phyloP scores from a whole-genome alignment of 1,140 invertebrate genomes.

The Dendrolimus punctatus region DNA sequence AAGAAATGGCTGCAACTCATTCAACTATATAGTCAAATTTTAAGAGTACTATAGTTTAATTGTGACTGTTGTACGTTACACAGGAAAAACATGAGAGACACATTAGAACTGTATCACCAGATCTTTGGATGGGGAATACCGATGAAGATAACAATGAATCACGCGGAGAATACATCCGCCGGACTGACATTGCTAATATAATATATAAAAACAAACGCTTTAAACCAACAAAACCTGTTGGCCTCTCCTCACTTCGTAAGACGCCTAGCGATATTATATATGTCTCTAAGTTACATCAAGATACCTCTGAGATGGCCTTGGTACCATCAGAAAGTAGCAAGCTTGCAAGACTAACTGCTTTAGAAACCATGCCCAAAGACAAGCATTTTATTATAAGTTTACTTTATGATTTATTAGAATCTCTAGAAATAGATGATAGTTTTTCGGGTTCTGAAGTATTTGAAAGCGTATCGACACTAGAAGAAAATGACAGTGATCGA shows the following conservation, averaged over 20 bases:
- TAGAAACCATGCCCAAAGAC: slow-evolving; percentile 15
- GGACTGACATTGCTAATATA: not conserved
- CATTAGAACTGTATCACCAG: slow-evolving; percentile 33
- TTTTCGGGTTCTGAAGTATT: not conserved
- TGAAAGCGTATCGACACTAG: not conserved
- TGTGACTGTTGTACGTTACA: not conserved
- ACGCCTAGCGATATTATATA: slow-evolving; percentile 22
- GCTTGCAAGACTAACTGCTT: slow-evolving; percentile 15
- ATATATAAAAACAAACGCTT: slow-evolving; percentile 1
- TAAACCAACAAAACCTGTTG: not conserved
- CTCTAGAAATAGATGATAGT: slow-evolving; percentile 9
- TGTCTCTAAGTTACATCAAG: slow-evolving; percentile 6
- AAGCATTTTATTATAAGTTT: slow-evolving; percentile 35
- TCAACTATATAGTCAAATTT: too few species aligned
- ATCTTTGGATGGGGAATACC: slow-evolving; percentile 10
- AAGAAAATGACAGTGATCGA: not conserved
- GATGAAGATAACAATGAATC: slow-evolving; percentile 7
- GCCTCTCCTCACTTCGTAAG: not conserved
- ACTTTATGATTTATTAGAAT: slow-evolving; percentile 27
- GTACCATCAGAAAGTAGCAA: slow-evolving; percentile 27
- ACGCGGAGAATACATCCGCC: not conserved
- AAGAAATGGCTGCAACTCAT: too few species aligned
- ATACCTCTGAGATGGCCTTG: slow-evolving; percentile 25
- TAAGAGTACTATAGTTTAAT: too few species aligned
- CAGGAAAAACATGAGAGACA: slow-evolving; percentile 43